Percentiles rank a stretch among this genome's conserved stretches.
phyloP scores from a whole-genome alignment of 2,797 vertebrate genomes.

The Pyrocephalus nanus region DNA sequence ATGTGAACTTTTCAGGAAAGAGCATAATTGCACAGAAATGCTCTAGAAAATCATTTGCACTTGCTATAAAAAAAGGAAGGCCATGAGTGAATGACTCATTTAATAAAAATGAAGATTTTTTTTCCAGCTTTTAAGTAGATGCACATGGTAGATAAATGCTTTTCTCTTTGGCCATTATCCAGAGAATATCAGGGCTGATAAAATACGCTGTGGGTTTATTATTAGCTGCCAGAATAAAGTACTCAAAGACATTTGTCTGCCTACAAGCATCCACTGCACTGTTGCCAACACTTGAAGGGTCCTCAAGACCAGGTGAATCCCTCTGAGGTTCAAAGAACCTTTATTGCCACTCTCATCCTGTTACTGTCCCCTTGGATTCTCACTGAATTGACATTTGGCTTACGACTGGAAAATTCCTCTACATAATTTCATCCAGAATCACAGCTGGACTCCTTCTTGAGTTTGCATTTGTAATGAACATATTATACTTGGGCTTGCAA shows the following conservation, averaged over 20 bases:
- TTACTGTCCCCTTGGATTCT: background rate
- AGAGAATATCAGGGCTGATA: constrained; percentile 31
- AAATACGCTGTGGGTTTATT: constrained; percentile 38
- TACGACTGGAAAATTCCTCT: background rate
- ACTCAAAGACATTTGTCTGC: background rate
- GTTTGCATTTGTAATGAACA: background rate
- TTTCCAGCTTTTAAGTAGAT: constrained; percentile 64
- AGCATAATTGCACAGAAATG: background rate
- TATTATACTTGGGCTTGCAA: background rate
- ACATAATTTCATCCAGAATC: background rate
- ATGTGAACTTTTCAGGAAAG: background rate
- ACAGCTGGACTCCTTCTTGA: background rate
- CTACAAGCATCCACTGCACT: background rate
- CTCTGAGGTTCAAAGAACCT: background rate
- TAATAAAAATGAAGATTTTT: constrained; percentile 57
- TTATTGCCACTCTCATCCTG: background rate
- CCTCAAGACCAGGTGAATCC: background rate
- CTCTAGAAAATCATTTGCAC: constrained; percentile 47
- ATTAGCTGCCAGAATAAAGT: constrained; percentile 37
- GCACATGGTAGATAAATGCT: constrained; percentile 51
- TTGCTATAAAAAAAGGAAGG: constrained; percentile 31
- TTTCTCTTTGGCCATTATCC: constrained; percentile 39
- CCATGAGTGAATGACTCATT: constrained; percentile 12
- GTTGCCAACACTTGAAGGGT: background rate
- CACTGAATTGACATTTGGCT: background rate